Conservation (phyloP, 2,797 vertebrate genomes). For the Coreius guichenoti region DNA sequence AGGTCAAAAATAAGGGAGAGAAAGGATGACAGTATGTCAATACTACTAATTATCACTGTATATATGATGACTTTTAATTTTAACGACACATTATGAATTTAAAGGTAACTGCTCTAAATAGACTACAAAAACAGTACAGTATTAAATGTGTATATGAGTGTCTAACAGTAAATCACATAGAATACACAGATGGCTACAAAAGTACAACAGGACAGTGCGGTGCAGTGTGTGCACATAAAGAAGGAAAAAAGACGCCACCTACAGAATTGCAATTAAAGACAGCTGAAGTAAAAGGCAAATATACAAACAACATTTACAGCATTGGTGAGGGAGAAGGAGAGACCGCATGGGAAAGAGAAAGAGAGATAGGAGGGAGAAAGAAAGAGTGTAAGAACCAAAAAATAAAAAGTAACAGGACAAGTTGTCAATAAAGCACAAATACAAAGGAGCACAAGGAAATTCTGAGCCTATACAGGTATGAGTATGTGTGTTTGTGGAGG, state of each 20-base stretch:
- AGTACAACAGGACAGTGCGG: constrained; percentile 33
- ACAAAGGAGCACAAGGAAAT: constrained; percentile 59
- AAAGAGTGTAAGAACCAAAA: constrained; percentile 47
- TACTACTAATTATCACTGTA: neutral
- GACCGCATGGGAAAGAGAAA: constrained; percentile 50
- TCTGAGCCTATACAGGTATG: constrained; percentile 49
- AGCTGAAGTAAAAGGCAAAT: constrained; percentile 53
- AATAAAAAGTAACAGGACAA: constrained; percentile 43
- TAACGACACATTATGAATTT: neutral
- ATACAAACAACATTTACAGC: constrained; percentile 64
- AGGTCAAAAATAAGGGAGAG: constrained; percentile 32
- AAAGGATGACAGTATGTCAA: constrained; percentile 27
- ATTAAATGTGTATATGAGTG: constrained; percentile 20
- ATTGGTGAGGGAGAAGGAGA: constrained; percentile 54
- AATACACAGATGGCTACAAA: constrained; percentile 33
- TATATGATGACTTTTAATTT: neutral
- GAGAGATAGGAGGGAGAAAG: constrained; percentile 47
- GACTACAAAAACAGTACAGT: neutral
- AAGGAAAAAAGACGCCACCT: constrained; percentile 50
- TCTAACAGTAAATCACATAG: constrained; percentile 31
- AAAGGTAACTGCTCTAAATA: neutral
- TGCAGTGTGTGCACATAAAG: constrained; percentile 23
- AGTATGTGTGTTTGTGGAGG: constrained; percentile 14
- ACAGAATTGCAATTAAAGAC: constrained; percentile 47
- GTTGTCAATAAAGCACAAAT: constrained; percentile 59